Conservation (phyloP, 2,888 invertebrate genomes). For the Scaptomyza cyrtandrae region DNA sequence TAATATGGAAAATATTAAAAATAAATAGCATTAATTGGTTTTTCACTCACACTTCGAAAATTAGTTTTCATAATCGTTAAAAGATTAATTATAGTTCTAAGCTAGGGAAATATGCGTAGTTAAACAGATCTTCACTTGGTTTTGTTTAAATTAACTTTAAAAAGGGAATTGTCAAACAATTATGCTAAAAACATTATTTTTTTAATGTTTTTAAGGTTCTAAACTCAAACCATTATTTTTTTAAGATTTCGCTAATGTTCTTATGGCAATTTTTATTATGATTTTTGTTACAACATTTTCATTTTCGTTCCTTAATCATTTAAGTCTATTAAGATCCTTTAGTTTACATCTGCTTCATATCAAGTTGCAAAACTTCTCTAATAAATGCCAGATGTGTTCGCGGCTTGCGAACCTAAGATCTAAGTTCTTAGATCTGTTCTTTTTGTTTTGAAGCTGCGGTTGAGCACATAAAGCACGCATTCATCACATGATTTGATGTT, state of each 20-base stretch:
- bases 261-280: no score
- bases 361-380: not conserved
- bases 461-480: slow-evolving; percentile 56
- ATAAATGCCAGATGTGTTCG: slow-evolving; percentile 7
- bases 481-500: slow-evolving; percentile 63
- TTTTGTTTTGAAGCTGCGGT: slow-evolving; percentile 20
- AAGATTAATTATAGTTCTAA: not conserved
- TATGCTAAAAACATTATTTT: no score
- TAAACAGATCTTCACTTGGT: not conserved
- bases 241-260: no score
- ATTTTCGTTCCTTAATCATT: no score
- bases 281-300: no score
- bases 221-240: no score
- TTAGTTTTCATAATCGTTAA: not conserved
- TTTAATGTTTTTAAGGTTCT: no score
- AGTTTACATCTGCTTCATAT: not conserved
- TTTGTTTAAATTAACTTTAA: no score
- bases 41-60: not conserved
- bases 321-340: not conserved
- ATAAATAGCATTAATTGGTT: not conserved
- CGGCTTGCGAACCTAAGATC: not conserved
- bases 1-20: not conserved
- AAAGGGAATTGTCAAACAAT: no score
- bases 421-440: not conserved
- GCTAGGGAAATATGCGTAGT: slow-evolving; percentile 5